These are phyloP conservation scores for Bombus picipes DNA, from an alignment of 1,140 invertebrate species.

Conservation along the genomic window DNA sequence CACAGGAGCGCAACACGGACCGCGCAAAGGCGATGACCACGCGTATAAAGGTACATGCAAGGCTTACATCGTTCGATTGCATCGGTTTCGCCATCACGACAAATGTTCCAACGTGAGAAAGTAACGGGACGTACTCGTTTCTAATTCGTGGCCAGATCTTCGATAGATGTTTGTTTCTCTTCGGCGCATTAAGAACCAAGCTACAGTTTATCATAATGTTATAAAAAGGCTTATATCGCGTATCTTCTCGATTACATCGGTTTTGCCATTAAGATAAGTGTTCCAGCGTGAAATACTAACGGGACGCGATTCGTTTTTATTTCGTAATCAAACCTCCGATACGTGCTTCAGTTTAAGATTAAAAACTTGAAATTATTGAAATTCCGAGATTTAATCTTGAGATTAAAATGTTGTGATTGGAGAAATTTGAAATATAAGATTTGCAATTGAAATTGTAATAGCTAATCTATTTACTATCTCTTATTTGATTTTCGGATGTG, in stretches of 20 bases:
- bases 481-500: not conserved
- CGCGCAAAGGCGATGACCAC: constrained; percentile 12
- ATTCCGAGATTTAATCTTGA: too few relatives aligned
- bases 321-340: not conserved
- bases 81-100: not conserved
- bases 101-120: not conserved
- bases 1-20: constrained; percentile 11
- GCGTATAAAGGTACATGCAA: constrained; percentile 13
- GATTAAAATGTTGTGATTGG: too few relatives aligned
- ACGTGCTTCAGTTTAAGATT: not conserved
- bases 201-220: not conserved
- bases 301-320: not conserved
- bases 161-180: not conserved
- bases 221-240: not conserved
- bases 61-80: not conserved
- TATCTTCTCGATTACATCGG: not conserved
- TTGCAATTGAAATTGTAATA: not conserved
- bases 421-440: not conserved
- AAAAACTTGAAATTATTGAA: too few relatives aligned
- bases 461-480: not conserved
- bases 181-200: not conserved
- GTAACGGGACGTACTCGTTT: too few relatives aligned
- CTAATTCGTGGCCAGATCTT: not conserved
- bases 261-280: not conserved
- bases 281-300: not conserved